Percentiles rank a stretch among this genome's conserved stretches.
phyloP scores from a whole-genome alignment of 2,888 invertebrate species.

The Zaprionus bogoriensis region DNA sequence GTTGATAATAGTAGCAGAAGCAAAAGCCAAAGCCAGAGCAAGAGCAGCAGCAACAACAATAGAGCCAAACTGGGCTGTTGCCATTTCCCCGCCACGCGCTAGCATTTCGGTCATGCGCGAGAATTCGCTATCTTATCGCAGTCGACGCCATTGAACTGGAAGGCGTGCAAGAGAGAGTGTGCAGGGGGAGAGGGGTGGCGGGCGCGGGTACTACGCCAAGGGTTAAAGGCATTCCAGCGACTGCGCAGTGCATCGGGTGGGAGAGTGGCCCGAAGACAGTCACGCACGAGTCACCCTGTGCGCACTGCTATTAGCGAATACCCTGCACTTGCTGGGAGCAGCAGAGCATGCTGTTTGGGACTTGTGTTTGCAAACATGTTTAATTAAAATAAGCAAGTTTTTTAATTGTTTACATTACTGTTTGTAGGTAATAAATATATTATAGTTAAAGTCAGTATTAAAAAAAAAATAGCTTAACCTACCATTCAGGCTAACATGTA shows the following conservation, averaged over 20 bases:
- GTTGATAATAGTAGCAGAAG: slow-evolving; percentile 58
- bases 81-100: slow-evolving; percentile 28
- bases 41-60: slow-evolving; percentile 20
- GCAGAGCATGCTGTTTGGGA: too few relatives aligned
- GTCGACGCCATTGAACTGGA: slow-evolving; percentile 67
- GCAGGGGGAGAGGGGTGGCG: slow-evolving; percentile 23
- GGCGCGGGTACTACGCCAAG: slow-evolving; percentile 35
- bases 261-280: slow-evolving; percentile 15
- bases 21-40: slow-evolving; percentile 21
- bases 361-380: too few relatives aligned
- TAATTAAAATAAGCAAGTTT: too few relatives aligned
- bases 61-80: neutral
- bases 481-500: too few relatives aligned
- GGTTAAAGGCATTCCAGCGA: slow-evolving; percentile 61
- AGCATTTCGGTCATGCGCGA: slow-evolving; percentile 58
- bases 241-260: slow-evolving; percentile 42
- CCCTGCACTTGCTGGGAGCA: slow-evolving; percentile 25
- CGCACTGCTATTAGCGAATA: slow-evolving; percentile 8
- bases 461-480: too few relatives aligned
- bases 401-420: too few relatives aligned
- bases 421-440: too few relatives aligned
- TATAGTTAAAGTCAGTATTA: too few relatives aligned
- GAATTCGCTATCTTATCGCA: slow-evolving; percentile 65
- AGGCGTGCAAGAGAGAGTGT: slow-evolving; percentile 7
- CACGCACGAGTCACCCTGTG: slow-evolving; percentile 49